Percentiles rank a stretch among this genome's conserved stretches.
Evolutionary conservation across 2,113 vertebrate species (phyloP).

Genomic region (Vulpes ferrilata): DNA sequence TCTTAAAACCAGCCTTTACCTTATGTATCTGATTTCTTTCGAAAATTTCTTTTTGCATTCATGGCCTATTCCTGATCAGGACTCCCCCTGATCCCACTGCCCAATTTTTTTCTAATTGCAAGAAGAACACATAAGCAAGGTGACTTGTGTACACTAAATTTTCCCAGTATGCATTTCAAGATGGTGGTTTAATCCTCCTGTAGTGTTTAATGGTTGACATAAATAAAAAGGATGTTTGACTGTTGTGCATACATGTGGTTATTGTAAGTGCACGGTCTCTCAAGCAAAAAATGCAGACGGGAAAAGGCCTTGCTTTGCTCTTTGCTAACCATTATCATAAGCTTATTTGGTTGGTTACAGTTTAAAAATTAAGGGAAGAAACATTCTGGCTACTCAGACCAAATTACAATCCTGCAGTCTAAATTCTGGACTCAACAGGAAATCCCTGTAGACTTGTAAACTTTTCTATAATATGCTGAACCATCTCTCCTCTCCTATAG

Average conservation of each 20-base stretch:
- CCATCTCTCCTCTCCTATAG: neutral
- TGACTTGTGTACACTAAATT: neutral
- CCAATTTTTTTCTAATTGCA: conserved; percentile 8
- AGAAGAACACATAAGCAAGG: neutral
- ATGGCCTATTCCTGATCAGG: neutral
- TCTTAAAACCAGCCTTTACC: neutral
- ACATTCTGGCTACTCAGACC: conserved; percentile 3
- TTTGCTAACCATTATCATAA: conserved; percentile 9
- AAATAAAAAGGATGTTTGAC: neutral
- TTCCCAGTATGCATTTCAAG: neutral
- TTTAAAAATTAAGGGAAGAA: neutral
- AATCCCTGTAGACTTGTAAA: neutral
- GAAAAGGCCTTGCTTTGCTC: neutral
- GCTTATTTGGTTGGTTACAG: neutral
- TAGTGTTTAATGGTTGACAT: neutral
- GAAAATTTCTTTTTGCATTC: neutral
- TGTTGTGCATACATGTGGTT: neutral
- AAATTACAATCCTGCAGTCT: conserved; percentile 5
- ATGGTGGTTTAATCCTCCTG: neutral
- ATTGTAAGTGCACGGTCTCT: neutral
- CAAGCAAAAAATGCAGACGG: neutral
- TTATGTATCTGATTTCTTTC: neutral
- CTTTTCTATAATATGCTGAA: neutral
- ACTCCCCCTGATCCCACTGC: too few species aligned
- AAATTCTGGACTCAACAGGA: conserved; percentile 18